Conservation (phyloP, 2,113 vertebrate species). For the Podarcis cretensis region DNA sequence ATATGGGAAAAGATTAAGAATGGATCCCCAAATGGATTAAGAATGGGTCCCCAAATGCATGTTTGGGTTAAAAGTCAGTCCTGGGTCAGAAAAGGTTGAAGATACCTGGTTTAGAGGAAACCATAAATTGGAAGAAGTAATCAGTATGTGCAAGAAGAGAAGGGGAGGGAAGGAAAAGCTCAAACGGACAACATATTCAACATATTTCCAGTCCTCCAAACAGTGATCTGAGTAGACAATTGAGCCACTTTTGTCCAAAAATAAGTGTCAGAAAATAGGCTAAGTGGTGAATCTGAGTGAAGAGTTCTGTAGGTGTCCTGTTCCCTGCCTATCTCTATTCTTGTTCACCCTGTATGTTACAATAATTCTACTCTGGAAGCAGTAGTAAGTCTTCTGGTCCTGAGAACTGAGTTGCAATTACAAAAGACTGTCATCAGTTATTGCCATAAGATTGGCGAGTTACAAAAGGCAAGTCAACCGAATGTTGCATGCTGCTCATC, state of each 20-base stretch:
- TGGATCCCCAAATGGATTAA: no score
- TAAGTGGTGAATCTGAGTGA: not conserved
- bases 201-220: not conserved
- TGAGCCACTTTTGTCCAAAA: not conserved
- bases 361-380: not conserved
- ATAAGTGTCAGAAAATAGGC: not conserved
- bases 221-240: no score
- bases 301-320: not conserved
- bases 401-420: not conserved
- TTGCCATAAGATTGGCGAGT: not conserved
- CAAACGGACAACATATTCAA: not conserved
- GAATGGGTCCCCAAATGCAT: no score
- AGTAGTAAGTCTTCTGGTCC: not conserved
- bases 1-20: no score
- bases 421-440: not conserved
- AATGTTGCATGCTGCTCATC: not conserved
- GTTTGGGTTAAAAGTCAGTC: no score
- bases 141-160: not conserved
- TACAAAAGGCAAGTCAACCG: not conserved
- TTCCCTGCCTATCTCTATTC: not conserved
- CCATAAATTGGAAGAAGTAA: not conserved
- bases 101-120: not conserved
- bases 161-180: not conserved
- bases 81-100: no score
- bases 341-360: not conserved